Evolutionary conservation across 2,113 vertebrate species (phyloP).

Genomic region (Proteles cristata): DNA sequence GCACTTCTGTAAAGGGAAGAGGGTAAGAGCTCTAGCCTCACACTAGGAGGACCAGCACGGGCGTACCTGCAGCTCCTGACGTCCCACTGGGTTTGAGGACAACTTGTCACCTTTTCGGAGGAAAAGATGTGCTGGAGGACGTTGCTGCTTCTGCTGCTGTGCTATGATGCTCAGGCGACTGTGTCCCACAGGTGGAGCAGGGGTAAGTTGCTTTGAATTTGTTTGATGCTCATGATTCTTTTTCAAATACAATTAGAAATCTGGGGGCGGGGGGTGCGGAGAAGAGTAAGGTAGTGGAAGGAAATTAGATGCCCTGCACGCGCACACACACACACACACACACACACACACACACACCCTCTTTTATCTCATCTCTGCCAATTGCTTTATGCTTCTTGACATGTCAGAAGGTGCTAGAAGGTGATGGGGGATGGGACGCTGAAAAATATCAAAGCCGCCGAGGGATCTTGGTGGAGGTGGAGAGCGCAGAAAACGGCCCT

Average conservation of each 20-base stretch:
- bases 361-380: background rate
- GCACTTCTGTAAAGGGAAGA: conserved; percentile 68
- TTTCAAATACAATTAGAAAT: background rate
- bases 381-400: background rate
- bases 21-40: background rate
- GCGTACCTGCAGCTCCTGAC: conserved; percentile 34
- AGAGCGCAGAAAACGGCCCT: conserved; percentile 1
- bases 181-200: conserved; percentile 83
- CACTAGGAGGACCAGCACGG: accelerated
- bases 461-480: background rate
- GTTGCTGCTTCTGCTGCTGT: conserved; percentile 84
- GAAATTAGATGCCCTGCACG: background rate
- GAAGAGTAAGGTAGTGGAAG: background rate
- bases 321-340: background rate
- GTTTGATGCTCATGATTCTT: background rate
- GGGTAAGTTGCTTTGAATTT: conserved; percentile 83
- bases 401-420: background rate
- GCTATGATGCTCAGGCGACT: conserved; percentile 82
- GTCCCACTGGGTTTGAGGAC: background rate
- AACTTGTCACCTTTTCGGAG: conserved; percentile 28
- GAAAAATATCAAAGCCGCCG: background rate
- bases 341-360: background rate
- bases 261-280: background rate
- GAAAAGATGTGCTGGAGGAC: conserved; percentile 84
- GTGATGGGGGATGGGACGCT: background rate